phyloP scores from a whole-genome alignment of 2,797 vertebrate genomes.

The Falco concolor region DNA sequence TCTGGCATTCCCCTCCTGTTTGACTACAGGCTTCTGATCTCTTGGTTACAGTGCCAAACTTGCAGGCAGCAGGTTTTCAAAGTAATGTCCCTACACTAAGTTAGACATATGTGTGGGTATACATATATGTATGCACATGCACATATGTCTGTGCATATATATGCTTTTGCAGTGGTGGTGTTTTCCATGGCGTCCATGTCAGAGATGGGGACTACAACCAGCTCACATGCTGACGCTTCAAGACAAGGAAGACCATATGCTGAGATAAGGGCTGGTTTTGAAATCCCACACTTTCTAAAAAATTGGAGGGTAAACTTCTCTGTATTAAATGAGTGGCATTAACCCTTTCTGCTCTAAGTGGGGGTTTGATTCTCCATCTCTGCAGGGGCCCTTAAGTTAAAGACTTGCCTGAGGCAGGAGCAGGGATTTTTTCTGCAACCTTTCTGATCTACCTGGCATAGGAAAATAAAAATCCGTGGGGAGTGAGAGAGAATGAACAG shows the following conservation, averaged over 20 bases:
- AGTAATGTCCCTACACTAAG: neutral
- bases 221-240: neutral
- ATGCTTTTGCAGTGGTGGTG: neutral
- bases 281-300: neutral
- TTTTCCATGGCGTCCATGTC: neutral
- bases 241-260: neutral
- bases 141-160: too few species aligned
- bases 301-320: neutral
- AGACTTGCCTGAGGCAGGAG: neutral
- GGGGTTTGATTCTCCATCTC: neutral
- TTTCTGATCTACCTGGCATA: neutral
- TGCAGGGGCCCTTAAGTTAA: neutral
- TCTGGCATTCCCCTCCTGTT: neutral
- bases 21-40: neutral
- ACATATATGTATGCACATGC: too few species aligned
- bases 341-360: neutral
- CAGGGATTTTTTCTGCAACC: neutral
- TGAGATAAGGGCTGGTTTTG: neutral
- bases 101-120: neutral
- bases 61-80: neutral
- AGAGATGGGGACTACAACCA: neutral
- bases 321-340: neutral
- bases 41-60: neutral
- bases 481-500: neutral
- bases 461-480: neutral